Evolutionary conservation across 2,888 invertebrate genomes (phyloP).

Genomic region (Tiliacea aurago): DNA sequence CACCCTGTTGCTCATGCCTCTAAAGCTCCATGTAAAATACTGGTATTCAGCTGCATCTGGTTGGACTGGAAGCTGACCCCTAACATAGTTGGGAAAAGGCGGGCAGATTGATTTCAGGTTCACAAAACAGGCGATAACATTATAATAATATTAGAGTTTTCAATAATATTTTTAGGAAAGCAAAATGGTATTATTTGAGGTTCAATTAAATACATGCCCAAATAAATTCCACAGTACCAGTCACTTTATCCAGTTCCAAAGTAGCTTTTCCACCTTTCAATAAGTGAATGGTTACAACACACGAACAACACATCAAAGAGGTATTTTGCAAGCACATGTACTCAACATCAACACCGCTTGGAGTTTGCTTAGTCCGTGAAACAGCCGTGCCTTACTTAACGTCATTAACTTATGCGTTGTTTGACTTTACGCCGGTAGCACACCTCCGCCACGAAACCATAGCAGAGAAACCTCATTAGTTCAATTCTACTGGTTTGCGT

Average conservation of each 20-base stretch:
- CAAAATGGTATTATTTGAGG: background rate
- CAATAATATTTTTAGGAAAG: background rate
- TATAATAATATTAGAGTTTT: background rate
- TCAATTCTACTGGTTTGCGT: too few species aligned
- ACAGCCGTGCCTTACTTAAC: slow-evolving; percentile 5
- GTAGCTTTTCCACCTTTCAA: slow-evolving; percentile 2
- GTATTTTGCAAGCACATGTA: slow-evolving; percentile 9
- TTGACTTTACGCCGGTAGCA: slow-evolving; percentile 12
- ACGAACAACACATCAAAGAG: slow-evolving; percentile 35
- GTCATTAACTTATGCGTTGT: slow-evolving; percentile 6
- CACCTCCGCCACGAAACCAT: too few species aligned
- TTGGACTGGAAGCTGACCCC: too few species aligned
- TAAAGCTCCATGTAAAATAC: too few species aligned
- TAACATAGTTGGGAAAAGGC: too few species aligned
- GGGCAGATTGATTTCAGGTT: background rate
- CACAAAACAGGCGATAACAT: too few species aligned
- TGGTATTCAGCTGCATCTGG: too few species aligned
- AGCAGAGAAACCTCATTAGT: too few species aligned
- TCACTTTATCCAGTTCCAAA: slow-evolving; percentile 1
- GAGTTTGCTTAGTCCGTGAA: slow-evolving; percentile 32
- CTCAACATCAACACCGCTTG: slow-evolving; percentile 2
- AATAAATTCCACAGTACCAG: background rate
- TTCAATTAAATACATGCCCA: too few species aligned
- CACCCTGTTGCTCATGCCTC: too few species aligned
- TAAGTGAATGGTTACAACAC: slow-evolving; percentile 12